Evolutionary conservation across 2,888 invertebrate species (phyloP).

Genomic region (Peribatodes rhomboidaria): DNA sequence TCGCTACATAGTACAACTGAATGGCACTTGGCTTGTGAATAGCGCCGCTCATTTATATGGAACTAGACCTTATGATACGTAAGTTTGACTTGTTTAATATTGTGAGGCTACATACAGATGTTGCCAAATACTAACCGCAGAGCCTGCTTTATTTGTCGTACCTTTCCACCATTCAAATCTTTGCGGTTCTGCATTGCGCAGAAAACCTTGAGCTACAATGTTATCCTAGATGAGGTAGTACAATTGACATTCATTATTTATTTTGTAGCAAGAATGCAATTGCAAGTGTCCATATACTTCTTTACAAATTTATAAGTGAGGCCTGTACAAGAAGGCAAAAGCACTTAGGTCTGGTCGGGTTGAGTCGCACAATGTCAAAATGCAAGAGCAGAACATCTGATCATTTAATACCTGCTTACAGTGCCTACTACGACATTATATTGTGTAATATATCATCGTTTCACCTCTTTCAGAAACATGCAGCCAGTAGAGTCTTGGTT

Average conservation of each 20-base stretch:
- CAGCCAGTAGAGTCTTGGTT: slow-evolving; percentile 92
- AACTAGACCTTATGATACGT: slow-evolving; percentile 92
- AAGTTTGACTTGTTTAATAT: slow-evolving; percentile 54
- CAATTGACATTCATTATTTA: neutral
- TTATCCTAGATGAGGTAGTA: neutral
- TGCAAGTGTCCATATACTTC: too few species aligned
- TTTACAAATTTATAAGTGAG: too few species aligned
- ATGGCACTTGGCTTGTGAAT: slow-evolving; percentile 94
- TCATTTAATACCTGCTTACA: too few species aligned
- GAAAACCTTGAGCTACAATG: slow-evolving; percentile 3
- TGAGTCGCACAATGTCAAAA: too few species aligned
- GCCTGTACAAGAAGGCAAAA: too few species aligned
- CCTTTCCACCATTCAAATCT: slow-evolving; percentile 4
- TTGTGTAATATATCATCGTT: too few species aligned
- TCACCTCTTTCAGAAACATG: slow-evolving; percentile 86
- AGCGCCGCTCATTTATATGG: slow-evolving; percentile 94
- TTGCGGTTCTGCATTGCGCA: slow-evolving; percentile 11
- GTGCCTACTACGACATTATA: too few species aligned
- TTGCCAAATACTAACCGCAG: slow-evolving; percentile 9
- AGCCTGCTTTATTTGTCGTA: neutral
- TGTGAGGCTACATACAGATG: neutral
- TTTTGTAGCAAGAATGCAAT: too few species aligned
- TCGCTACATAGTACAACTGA: slow-evolving; percentile 88
- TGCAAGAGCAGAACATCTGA: too few species aligned
- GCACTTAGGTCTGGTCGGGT: too few species aligned